Evolutionary conservation across 2,888 invertebrate species (phyloP), one percentile per base, ranked within the genome.

Genomic region (Carabus problematicus): DNA sequence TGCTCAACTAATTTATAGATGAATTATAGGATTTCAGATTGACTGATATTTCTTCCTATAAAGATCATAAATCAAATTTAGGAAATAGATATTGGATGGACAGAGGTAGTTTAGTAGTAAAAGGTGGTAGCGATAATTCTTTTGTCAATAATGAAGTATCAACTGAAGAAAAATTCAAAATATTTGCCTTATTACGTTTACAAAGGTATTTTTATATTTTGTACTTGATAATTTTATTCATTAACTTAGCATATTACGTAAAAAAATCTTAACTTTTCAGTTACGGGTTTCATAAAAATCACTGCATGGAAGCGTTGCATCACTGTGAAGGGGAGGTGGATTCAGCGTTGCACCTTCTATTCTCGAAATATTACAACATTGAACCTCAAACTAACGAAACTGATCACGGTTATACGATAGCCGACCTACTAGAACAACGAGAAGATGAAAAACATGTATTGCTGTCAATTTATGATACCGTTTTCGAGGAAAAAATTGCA

Each of bases 61-160:
- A 87, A 82, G 91, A 92, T 78, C 89, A 89, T 78, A 88, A 88
- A 14, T 84, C 87, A 16, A 89, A 89, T 73, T 84, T 92, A 42
- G 85, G 86, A 47, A 89, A 89, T 73, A 87, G 89, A 18, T 93
- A 89, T 79, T 92, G 93, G 92, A 85, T 91, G 81, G 90, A 92
- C 75, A 84, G 89, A 73, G 92, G 92, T 4, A 89, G 89, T 75
- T 84, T 93, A 8, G 85, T 92, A 8, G 89, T 93, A 0, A 89
- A 90, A 81, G 89, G 89, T 55, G 88, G 88, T 49, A 86, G 86
- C 75, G 89, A 92, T 81, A 91, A 89, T 81, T 90, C 91, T 0
- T 83, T 83, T 39, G 79, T 81, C 75, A 85, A 83, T 64, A 85
- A 84, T 59, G 85, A 86, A 0, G 79, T 84, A 71, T 85, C 87